Percentiles rank a stretch among this genome's conserved stretches.
phyloP scores from a whole-genome alignment of 2,113 vertebrate species.

The Dryoscopus gambensis region DNA sequence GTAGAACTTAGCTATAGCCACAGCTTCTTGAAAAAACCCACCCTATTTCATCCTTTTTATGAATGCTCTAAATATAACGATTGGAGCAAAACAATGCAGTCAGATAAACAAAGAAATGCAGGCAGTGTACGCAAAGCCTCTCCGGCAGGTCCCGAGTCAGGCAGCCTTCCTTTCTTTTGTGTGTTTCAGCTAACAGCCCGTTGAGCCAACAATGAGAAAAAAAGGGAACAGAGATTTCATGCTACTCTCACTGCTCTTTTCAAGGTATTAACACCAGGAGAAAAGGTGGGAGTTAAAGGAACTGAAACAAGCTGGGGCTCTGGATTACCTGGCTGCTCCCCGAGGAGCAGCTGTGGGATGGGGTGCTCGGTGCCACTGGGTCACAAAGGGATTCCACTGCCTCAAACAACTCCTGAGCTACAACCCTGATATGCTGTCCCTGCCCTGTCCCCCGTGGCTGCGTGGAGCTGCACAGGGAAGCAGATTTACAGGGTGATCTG shows the following conservation, averaged over 20 bases:
- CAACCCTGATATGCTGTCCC: fast-evolving
- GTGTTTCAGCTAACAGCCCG: slow-evolving; percentile 39
- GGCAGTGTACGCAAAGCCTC: slow-evolving; percentile 6
- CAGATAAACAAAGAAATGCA: slow-evolving; percentile 44
- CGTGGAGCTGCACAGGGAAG: background rate
- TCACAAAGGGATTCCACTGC: background rate
- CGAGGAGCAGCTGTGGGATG: background rate
- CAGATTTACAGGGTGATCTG: background rate
- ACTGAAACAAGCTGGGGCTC: background rate
- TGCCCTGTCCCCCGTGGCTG: fast-evolving
- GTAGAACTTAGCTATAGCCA: slow-evolving; percentile 13
- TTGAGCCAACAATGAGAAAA: slow-evolving; percentile 7
- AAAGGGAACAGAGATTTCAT: background rate
- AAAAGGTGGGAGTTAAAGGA: background rate
- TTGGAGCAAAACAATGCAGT: slow-evolving; percentile 48
- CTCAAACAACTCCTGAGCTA: fast-evolving
- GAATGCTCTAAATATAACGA: slow-evolving; percentile 49
- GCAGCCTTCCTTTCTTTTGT: slow-evolving; percentile 8
- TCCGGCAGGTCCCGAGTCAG: slow-evolving; percentile 26
- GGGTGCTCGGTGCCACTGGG: background rate
- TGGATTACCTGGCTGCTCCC: background rate
- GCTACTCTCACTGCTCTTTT: background rate
- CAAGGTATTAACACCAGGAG: background rate
- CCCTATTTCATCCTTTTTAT: slow-evolving; percentile 1
- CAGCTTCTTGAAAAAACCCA: background rate